Evolutionary conservation across 1,140 invertebrate species (phyloP).

Genomic region (Pemphigus obesinymphae): DNA sequence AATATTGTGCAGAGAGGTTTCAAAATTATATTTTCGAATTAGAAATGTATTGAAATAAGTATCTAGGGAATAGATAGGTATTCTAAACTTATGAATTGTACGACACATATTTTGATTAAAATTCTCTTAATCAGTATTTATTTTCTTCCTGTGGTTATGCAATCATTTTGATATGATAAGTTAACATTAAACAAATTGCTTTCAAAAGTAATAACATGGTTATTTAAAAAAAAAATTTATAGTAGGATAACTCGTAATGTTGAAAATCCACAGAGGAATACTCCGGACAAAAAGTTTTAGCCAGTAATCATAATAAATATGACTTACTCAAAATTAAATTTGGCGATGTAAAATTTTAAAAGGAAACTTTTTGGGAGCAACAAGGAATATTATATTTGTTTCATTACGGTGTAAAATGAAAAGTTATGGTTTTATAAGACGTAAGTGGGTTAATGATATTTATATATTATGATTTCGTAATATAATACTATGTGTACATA

Average conservation of each 20-base stretch:
- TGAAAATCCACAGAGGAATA: conserved; percentile 19
- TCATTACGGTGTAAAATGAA: neutral
- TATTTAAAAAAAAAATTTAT: neutral
- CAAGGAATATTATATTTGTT: conserved; percentile 22
- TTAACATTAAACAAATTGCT: neutral
- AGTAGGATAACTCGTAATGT: neutral
- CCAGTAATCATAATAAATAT: conserved; percentile 27
- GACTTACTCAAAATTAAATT: conserved; percentile 8
- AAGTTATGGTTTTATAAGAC: neutral
- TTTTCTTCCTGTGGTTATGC: neutral
- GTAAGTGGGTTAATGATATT: conserved; percentile 7
- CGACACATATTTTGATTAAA: neutral
- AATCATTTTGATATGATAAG: neutral
- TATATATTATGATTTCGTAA: neutral
- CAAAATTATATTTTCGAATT: too few species aligned
- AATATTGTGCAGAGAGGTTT: too few species aligned
- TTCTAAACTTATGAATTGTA: too few species aligned
- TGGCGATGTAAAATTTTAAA: conserved; percentile 17
- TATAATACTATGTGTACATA: neutral
- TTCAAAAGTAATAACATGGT: neutral
- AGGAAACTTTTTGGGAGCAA: conserved; percentile 2
- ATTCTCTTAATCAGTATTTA: neutral
- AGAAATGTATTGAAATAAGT: too few species aligned
- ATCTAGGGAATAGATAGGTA: too few species aligned
- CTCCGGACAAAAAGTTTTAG: conserved; percentile 12